Base-by-base conservation (phyloP, 2,888 invertebrate genomes). In the Linnaemya tessellans region DNA sequence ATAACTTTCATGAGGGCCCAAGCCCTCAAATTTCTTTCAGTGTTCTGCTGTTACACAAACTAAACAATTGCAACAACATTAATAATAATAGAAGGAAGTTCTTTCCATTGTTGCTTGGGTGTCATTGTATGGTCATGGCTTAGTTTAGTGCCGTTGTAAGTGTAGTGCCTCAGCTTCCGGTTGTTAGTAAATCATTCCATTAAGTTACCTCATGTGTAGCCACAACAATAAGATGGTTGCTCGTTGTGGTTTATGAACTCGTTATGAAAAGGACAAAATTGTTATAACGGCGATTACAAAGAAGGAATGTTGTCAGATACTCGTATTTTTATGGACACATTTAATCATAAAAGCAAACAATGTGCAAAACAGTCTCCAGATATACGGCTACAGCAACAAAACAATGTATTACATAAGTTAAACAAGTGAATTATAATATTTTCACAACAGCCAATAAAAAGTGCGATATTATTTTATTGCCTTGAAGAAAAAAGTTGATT, bases 121-220 rank as follows among this genome's bases (percentile, higher is more conserved):
- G 51, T 67, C 51, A 68, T 74, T 46, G 22, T 68, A 65, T 62
- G 73, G 41, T 49, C 73, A 71, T 60, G 62, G 56, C 30, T 67
- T 35, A 54, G 51, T 80, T 80, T 64, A 79, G 74, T 79, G 10
- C 11, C 20, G 62, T 41, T 18, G 41, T 15, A 35, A 54, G 25
- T 74, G 64, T 54, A 82, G 85, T 82, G 60, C 58, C 35, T 79
- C 79, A 70, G 79, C 79, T 80, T 85, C 82, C 85, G 85, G 79
- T 82, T 79, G 82, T 82, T 75, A 85, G 82, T 85, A 85, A 85
- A 85, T 80, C 82, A 85, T 83, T 83, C 77, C 71, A 83, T 83
- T 83, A 78, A 78, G 78, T 83, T 60, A 78, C 82, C 77, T 83
- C 82, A 78, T 83, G 82, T 78, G 71, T 58, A 67, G 43, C 82